phyloP scores from a whole-genome alignment of 1,140 invertebrate genomes.

The Eueides isabella region DNA sequence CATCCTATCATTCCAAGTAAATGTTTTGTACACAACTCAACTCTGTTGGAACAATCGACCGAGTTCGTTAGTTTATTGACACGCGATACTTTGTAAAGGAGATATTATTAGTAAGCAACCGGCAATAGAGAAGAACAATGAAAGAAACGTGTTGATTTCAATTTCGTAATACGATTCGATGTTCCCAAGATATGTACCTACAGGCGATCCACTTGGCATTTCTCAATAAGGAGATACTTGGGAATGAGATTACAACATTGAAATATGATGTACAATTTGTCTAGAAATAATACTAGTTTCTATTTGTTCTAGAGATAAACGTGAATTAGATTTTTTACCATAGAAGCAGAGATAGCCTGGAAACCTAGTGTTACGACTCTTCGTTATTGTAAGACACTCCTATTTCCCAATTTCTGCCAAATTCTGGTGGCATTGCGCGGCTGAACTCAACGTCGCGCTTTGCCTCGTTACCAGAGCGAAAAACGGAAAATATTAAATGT shows the following conservation, averaged over 20 bases:
- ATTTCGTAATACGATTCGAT: conserved; percentile 44
- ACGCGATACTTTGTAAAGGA: conserved; percentile 44
- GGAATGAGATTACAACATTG: conserved; percentile 20
- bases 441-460: too few relatives aligned
- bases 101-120: conserved; percentile 46
- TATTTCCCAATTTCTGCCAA: too few relatives aligned
- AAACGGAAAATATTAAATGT: too few relatives aligned
- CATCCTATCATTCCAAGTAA: conserved; percentile 26
- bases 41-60: conserved; percentile 23
- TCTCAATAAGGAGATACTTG: conserved; percentile 25
- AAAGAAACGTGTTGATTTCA: conserved; percentile 45
- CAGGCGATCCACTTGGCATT: conserved; percentile 15
- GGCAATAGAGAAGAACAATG: conserved; percentile 51
- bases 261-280: conserved; percentile 14
- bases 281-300: neutral
- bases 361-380: too few relatives aligned
- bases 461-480: too few relatives aligned
- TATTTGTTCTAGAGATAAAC: neutral
- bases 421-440: too few relatives aligned
- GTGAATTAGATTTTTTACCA: too few relatives aligned
- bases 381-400: too few relatives aligned
- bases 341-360: too few relatives aligned
- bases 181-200: conserved; percentile 34
- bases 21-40: conserved; percentile 17
- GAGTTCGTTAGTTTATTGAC: conserved; percentile 37